Percentiles rank a stretch among this genome's conserved stretches.
Conservation (phyloP, 2,888 invertebrate genomes). For the Oxytorus armatus region DNA sequence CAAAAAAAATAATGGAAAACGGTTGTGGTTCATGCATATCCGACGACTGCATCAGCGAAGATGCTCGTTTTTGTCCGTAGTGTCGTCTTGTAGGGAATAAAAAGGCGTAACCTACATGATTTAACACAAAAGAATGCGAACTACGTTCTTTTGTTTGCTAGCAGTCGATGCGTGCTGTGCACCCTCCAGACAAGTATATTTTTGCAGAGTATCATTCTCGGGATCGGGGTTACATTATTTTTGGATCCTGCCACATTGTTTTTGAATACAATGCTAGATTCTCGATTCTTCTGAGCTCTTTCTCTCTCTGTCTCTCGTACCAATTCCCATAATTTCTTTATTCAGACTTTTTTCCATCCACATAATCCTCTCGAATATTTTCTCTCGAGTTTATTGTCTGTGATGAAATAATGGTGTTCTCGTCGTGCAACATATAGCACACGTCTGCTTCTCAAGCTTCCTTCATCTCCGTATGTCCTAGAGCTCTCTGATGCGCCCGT, state of each 20-base stretch:
- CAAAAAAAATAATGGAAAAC: constrained; percentile 1
- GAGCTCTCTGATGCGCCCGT: constrained; percentile 43
- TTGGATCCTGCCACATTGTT: constrained; percentile 11
- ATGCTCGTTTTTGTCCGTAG: not conserved
- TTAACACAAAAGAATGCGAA: not conserved
- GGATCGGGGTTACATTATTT: not conserved
- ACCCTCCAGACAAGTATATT: too few relatives aligned
- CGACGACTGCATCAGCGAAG: not conserved
- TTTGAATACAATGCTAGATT: constrained; percentile 32
- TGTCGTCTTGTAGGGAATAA: not conserved
- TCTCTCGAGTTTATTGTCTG: constrained; percentile 25
- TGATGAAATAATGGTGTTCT: constrained; percentile 8
- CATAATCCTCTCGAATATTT: constrained; percentile 11
- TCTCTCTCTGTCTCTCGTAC: not conserved
- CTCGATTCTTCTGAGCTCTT: not conserved
- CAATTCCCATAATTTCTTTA: too few relatives aligned
- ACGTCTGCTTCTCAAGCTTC: constrained; percentile 23
- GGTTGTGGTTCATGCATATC: not conserved
- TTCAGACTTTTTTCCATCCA: constrained; percentile 7
- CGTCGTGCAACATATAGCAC: not conserved
- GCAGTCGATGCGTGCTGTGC: not conserved
- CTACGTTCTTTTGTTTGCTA: not conserved
- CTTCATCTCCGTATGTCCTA: constrained; percentile 39
- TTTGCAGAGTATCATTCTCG: constrained; percentile 6
- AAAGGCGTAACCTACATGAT: not conserved